Conservation (phyloP, 23 tunicate species). For the Ciona savignyi region DNA sequence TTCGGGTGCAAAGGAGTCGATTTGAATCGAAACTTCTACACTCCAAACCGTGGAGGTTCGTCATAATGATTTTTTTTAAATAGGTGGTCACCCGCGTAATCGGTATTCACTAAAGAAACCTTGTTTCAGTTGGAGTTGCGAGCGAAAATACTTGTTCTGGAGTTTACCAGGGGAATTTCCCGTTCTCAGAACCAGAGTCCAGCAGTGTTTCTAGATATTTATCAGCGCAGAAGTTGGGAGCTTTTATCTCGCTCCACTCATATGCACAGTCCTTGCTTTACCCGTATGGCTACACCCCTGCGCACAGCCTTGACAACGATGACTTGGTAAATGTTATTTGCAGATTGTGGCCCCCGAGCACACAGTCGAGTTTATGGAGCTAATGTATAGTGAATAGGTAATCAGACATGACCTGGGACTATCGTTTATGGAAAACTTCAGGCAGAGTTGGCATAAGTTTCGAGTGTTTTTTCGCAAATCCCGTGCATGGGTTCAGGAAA, state of each 20-base stretch:
- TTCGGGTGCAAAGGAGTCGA: constrained; percentile 69
- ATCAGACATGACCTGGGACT: no score
- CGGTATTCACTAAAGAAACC: no score
- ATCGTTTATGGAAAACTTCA: no score
- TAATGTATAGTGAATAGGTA: no score
- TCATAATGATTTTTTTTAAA: not conserved
- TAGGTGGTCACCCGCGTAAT: no score
- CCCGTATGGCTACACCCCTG: constrained; percentile 60
- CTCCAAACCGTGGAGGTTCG: constrained; percentile 46
- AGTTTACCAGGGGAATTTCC: constrained; percentile 52
- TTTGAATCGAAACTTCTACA: constrained; percentile 80
- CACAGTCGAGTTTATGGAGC: no score
- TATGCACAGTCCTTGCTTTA: constrained; percentile 70
- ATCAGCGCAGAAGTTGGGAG: constrained; percentile 32
- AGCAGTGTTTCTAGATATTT: constrained; percentile 36
- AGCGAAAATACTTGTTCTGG: constrained; percentile 44
- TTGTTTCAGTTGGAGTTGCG: constrained; percentile 16
- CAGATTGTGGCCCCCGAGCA: no score
- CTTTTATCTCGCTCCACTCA: constrained; percentile 61
- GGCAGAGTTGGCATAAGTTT: no score
- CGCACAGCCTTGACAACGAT: constrained; percentile 23
- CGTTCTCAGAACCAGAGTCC: constrained; percentile 77
- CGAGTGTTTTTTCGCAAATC: no score
- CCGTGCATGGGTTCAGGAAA: no score
- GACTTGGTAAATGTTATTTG: constrained; percentile 29